A percentile compares a stretch with the other conserved stretches of the same genome.
phyloP scores from a whole-genome alignment of 2,797 vertebrate species.

The Oceanodroma leucorhoa region DNA sequence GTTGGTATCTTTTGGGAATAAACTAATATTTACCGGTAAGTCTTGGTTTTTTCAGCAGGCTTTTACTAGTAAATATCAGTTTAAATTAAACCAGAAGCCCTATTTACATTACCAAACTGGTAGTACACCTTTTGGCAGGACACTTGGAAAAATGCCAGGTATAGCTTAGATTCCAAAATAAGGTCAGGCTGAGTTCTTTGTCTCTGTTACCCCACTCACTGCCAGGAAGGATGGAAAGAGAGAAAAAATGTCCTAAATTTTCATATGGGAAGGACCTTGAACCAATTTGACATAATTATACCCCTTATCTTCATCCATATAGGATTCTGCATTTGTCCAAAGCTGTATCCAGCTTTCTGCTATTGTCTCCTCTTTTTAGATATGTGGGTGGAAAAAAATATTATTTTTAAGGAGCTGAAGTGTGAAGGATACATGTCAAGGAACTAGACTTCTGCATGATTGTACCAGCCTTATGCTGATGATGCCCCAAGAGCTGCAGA shows the following conservation, averaged over 20 bases:
- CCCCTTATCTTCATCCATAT: neutral
- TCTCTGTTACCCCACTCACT: neutral
- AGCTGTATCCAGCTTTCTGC: constrained; percentile 2
- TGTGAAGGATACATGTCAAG: constrained; percentile 16
- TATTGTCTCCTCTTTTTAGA: constrained; percentile 2
- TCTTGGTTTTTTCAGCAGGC: constrained; percentile 78
- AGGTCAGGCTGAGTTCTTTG: neutral
- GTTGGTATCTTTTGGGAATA: constrained; percentile 77
- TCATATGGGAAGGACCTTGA: neutral
- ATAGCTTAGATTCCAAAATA: neutral
- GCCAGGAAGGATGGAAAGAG: neutral
- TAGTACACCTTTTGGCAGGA: constrained; percentile 9
- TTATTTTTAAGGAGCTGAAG: constrained; percentile 13
- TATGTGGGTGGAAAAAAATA: neutral
- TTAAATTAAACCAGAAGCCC: constrained; percentile 77
- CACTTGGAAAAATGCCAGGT: neutral
- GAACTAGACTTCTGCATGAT: neutral
- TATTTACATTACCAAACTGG: constrained; percentile 40
- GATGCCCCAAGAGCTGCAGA: constrained; percentile 65
- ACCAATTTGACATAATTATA: neutral
- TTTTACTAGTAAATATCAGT: constrained; percentile 79
- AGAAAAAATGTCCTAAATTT: neutral
- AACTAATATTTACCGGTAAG: constrained; percentile 79
- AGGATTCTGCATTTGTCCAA: neutral
- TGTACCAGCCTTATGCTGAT: constrained; percentile 28